Conservation (phyloP, 1,140 invertebrate genomes). For the Aplysia californica region DNA sequence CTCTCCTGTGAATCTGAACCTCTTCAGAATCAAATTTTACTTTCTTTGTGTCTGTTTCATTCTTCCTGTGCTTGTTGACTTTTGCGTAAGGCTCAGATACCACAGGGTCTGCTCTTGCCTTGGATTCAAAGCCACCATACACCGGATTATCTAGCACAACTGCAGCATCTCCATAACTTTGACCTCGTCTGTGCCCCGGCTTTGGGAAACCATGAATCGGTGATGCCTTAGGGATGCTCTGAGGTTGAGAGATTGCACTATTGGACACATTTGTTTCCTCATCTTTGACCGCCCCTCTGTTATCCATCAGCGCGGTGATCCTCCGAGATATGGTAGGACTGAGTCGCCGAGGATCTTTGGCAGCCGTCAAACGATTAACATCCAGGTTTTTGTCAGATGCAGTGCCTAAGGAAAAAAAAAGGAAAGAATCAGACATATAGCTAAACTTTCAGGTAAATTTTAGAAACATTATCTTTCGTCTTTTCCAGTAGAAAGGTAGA, state of each 20-base stretch:
- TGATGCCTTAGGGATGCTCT: too few species aligned
- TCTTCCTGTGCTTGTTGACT: conserved; percentile 15
- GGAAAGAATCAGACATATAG: too few species aligned
- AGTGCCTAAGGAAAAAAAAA: too few species aligned
- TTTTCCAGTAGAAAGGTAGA: too few species aligned
- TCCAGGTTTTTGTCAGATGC: too few species aligned
- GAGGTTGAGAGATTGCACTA: too few species aligned
- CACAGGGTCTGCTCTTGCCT: not conserved
- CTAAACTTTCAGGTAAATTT: too few species aligned
- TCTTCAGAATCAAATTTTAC: not conserved
- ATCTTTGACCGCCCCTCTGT: too few species aligned
- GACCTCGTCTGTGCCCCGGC: not conserved
- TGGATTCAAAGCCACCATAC: not conserved
- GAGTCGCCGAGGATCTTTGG: not conserved
- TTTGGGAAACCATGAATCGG: too few species aligned
- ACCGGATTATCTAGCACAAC: not conserved
- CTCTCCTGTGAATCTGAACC: not conserved
- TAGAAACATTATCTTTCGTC: too few species aligned
- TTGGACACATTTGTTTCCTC: too few species aligned
- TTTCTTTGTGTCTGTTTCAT: not conserved
- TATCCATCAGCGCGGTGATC: not conserved
- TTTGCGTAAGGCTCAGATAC: conserved; percentile 13
- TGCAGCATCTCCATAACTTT: not conserved
- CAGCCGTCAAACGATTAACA: too few species aligned
- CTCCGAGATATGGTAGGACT: conserved; percentile 1